Evolutionary conservation across 2,113 vertebrate species (phyloP).

Genomic region (Myotis yumanensis): DNA sequence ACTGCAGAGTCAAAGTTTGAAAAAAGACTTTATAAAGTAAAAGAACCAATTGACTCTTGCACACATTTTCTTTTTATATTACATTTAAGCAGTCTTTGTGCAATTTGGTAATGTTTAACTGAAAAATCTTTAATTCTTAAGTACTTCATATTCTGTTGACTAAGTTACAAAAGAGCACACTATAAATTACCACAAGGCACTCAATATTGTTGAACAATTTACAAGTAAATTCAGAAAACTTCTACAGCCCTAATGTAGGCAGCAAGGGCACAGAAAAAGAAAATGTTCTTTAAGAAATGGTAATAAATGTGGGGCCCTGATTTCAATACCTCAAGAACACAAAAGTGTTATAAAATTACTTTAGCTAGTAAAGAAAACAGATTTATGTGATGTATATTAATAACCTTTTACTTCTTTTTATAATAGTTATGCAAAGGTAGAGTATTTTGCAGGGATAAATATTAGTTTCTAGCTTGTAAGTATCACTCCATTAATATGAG

Average conservation of each 20-base stretch:
- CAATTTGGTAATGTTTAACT: neutral
- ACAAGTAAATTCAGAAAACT: neutral
- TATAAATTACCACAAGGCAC: neutral
- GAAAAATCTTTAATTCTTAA: conserved; percentile 27
- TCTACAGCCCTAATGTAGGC: neutral
- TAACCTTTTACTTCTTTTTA: neutral
- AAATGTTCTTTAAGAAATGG: neutral
- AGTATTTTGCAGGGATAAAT: neutral
- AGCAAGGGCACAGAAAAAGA: neutral
- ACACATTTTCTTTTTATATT: conserved; percentile 6
- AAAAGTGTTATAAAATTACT: neutral
- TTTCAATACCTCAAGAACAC: neutral
- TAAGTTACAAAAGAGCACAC: neutral
- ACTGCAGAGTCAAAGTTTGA: neutral
- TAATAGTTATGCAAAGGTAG: neutral
- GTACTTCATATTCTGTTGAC: neutral
- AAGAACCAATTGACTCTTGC: neutral
- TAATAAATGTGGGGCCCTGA: neutral
- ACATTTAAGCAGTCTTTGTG: neutral
- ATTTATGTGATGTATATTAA: neutral
- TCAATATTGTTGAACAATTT: neutral
- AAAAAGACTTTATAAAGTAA: neutral
- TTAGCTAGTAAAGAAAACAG: neutral
- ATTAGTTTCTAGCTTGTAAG: neutral
- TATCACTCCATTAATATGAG: neutral